Evolutionary conservation across 53 echinoderm and acorn worm genomes (phyloP).

Genomic region (Stichopus horrens): DNA sequence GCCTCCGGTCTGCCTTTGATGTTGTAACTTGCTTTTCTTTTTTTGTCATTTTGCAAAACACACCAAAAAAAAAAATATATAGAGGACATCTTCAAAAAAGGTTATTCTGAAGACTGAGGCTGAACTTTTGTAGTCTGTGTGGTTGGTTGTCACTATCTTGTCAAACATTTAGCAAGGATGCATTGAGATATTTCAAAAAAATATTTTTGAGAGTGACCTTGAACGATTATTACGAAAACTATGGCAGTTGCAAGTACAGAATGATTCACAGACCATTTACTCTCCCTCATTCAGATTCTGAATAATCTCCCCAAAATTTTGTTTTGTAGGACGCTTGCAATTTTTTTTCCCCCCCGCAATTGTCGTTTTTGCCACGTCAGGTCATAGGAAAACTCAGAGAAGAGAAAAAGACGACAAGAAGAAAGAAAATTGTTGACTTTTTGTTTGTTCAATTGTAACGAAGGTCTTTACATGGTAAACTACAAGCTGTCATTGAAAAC

Average conservation of each 20-base stretch:
- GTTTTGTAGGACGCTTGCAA: slow-evolving; percentile 18
- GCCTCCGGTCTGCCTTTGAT: too few relatives aligned
- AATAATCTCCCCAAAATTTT: background rate
- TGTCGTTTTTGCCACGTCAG: too few relatives aligned
- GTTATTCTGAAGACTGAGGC: background rate
- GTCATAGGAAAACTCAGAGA: background rate
- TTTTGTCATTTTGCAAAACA: too few relatives aligned
- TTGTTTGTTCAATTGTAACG: background rate
- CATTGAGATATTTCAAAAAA: background rate
- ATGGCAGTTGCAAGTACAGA: slow-evolving; percentile 10
- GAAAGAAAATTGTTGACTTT: background rate
- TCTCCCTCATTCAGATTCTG: background rate
- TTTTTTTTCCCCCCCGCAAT: background rate
- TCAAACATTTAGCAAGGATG: background rate
- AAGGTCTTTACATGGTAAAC: background rate
- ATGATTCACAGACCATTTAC: slow-evolving; percentile 32
- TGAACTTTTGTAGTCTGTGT: background rate
- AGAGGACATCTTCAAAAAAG: background rate
- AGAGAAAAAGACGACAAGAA: background rate
- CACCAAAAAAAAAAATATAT: background rate
- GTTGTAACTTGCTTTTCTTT: too few relatives aligned
- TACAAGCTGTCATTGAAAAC: slow-evolving; percentile 16
- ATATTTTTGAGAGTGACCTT: slow-evolving; percentile 11
- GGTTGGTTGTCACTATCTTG: background rate
- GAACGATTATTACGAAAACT: slow-evolving; percentile 15